These are phyloP conservation scores for Drosophila sturtevanti DNA, from an alignment of 1,140 invertebrate genomes.

Conservation along the genomic window DNA sequence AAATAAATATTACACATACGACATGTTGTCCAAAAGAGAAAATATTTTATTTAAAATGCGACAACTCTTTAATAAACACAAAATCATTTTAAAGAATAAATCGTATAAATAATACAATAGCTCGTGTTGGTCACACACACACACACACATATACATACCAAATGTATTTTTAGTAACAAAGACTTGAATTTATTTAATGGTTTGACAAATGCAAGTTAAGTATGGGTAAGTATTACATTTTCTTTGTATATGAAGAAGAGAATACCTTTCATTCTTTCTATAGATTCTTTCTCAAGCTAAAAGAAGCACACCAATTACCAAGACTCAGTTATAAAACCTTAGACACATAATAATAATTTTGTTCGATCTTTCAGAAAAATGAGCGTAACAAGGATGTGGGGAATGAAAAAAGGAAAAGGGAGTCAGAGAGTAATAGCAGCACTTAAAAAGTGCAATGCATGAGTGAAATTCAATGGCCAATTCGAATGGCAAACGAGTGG, in stretches of 20 bases:
- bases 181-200: slow-evolving; percentile 48
- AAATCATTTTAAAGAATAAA: too few species aligned
- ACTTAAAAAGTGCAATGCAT: slow-evolving; percentile 13
- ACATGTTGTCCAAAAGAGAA: not conserved
- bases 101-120: too few species aligned
- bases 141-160: not conserved
- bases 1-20: not conserved
- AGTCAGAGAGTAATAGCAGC: not conserved
- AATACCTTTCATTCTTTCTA: too few species aligned
- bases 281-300: too few species aligned
- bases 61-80: too few species aligned
- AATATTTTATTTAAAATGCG: too few species aligned
- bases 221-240: slow-evolving; percentile 21
- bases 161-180: not conserved
- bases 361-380: slow-evolving; percentile 17
- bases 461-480: slow-evolving; percentile 33
- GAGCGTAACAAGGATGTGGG: slow-evolving; percentile 5
- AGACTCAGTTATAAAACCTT: not conserved
- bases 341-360: slow-evolving; percentile 39
- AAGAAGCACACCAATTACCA: slow-evolving; percentile 4
- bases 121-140: too few species aligned
- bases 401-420: not conserved
- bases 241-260: slow-evolving; percentile 31
- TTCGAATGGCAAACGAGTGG: slow-evolving; percentile 32
- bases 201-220: slow-evolving; percentile 54